Percentiles rank a stretch among this genome's conserved stretches.
phyloP scores from a whole-genome alignment of 1,140 invertebrate genomes.

The Diprion similis region DNA sequence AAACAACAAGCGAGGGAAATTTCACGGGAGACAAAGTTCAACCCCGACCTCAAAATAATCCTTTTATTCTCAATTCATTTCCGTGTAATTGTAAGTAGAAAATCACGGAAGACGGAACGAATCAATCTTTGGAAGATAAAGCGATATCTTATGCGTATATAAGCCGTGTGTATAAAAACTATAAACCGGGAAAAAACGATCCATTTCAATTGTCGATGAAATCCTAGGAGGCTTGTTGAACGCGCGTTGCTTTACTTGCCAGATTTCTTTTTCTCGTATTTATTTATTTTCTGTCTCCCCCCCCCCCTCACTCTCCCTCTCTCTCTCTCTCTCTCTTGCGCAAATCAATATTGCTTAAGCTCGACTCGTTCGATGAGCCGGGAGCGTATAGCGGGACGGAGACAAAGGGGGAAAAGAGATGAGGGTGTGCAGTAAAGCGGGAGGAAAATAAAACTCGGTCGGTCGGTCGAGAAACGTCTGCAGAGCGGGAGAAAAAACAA shows the following conservation, averaged over 20 bases:
- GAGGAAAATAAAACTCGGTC: neutral
- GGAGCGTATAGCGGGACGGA: neutral
- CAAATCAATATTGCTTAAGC: neutral
- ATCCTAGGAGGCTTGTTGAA: conserved; percentile 1
- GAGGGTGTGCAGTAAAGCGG: neutral
- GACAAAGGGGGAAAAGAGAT: neutral
- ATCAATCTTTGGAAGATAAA: neutral
- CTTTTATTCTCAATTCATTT: too few relatives aligned
- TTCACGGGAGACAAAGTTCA: too few relatives aligned
- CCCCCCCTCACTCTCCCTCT: neutral
- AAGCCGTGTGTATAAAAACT: conserved; percentile 16
- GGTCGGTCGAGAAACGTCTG: neutral
- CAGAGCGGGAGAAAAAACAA: neutral
- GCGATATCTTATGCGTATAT: conserved; percentile 10
- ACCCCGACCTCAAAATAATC: too few relatives aligned
- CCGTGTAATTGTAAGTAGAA: too few relatives aligned
- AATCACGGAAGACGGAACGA: neutral
- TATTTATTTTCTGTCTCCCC: neutral
- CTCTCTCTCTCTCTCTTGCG: neutral
- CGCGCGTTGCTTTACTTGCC: neutral
- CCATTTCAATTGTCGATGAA: too few relatives aligned
- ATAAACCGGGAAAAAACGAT: conserved; percentile 16
- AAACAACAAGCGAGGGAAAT: too few relatives aligned
- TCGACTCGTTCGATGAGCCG: neutral
- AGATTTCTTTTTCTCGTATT: too few relatives aligned